Evolutionary conservation across 2,797 vertebrate genomes (phyloP), one percentile per base, ranked within the genome.

Genomic region (Neosilurus mollespiculum): DNA sequence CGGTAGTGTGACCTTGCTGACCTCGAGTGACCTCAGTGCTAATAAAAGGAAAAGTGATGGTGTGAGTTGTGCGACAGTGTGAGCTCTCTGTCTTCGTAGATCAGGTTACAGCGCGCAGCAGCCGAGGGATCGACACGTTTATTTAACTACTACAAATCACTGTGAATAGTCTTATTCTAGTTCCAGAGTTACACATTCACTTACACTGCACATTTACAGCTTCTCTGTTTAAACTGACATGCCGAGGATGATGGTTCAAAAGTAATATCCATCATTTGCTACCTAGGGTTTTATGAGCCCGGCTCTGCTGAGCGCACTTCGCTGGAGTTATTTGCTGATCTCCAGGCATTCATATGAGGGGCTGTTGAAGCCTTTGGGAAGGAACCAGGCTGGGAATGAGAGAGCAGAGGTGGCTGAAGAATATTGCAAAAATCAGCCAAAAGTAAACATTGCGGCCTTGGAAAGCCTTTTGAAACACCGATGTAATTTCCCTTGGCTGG

Each of bases 31-130:
- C 90, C 84, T 86, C 62, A 59, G 72, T 89, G 89, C 88, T 93
- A 92, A 93, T 92, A 90, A 92, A 91, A 88, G 89, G 83, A 54
- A 87, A 85, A 89, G 86, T 83, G 51, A 81, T 22, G 37, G 70
- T 67, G 75, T 84, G 79, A 79, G 81, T 83, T 87, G 81, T 86
- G 88, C 88, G 87, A 77, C 85, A 43, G 73, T 34, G 84, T 81
- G 88, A 84, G 79, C 72, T 67, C 67, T 75, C 62, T 26, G 59
- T 56, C 6, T n/a, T 34, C n/a, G 80, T 37, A 67, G 86, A 80
- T 92, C 89, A 78, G 24, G 82, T 91, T 93, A 89, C 91, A 87
- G 84, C 71, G 81, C 79, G n/a, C 78, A 22, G 30, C 83, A 76
- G 82, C 84, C 86, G 82, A 54, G 83, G 73, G 86, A 87, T 49